phyloP scores from a whole-genome alignment of 2,888 invertebrate species.

The Coenonympha arcania region DNA sequence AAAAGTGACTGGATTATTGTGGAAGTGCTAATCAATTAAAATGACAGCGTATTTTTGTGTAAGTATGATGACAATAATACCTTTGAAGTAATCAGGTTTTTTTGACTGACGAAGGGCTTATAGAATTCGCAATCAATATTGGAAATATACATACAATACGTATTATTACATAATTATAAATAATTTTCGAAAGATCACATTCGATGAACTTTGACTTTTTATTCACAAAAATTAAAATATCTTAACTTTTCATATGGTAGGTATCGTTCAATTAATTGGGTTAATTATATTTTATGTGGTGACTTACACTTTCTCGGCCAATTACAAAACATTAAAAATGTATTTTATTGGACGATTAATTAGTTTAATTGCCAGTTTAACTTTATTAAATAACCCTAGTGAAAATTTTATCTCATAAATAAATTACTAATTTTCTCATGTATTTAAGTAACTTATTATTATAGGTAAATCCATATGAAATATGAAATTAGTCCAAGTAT shows the following conservation, averaged over 20 bases:
- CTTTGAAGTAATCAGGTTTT: neutral
- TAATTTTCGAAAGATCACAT: too few species aligned
- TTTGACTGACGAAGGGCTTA: neutral
- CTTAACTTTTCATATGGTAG: neutral
- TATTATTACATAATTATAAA: too few species aligned
- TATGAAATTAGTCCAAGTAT: too few species aligned
- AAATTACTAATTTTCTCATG: too few species aligned
- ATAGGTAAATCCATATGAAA: too few species aligned
- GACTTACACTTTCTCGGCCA: constrained; percentile 8
- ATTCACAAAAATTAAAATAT: too few species aligned
- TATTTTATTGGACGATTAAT: constrained; percentile 14
- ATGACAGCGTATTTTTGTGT: neutral
- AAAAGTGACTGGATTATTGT: constrained; percentile 4
- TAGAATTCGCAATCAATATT: too few species aligned
- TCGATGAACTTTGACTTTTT: too few species aligned
- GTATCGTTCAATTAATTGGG: neutral
- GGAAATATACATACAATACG: too few species aligned
- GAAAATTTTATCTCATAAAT: too few species aligned
- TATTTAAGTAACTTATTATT: too few species aligned
- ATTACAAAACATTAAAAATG: constrained; percentile 11
- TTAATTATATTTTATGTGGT: constrained; percentile 6
- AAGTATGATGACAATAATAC: neutral
- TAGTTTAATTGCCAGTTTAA: constrained; percentile 3
- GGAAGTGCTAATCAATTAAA: constrained; percentile 10
- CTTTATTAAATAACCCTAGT: neutral